These are phyloP conservation scores for Seira ritae DNA, from an alignment of 2,888 invertebrate species.

Conservation along the genomic window DNA sequence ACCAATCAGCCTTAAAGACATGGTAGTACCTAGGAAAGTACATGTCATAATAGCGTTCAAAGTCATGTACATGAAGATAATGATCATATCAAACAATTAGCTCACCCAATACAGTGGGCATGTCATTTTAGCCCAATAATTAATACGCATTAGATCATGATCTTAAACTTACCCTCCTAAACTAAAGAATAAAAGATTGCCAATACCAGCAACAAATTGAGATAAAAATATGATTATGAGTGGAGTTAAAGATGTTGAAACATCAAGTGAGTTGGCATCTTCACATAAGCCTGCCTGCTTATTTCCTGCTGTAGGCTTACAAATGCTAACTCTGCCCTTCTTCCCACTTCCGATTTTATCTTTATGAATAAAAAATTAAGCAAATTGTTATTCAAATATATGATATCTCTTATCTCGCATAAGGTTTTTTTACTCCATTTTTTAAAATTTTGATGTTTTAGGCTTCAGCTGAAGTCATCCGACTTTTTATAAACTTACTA, in stretches of 20 bases:
- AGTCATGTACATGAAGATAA: slow-evolving; percentile 10
- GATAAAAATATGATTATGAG: slow-evolving; percentile 81
- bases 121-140: too few relatives aligned
- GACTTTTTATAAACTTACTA: slow-evolving; percentile 11
- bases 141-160: too few relatives aligned
- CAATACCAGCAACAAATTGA: slow-evolving; percentile 83
- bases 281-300: slow-evolving; percentile 76
- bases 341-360: slow-evolving; percentile 30
- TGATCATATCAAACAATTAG: too few relatives aligned
- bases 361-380: slow-evolving; percentile 12
- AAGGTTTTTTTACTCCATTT: slow-evolving; percentile 14
- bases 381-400: neutral
- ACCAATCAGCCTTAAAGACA: slow-evolving; percentile 80
- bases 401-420: too few relatives aligned
- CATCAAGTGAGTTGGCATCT: slow-evolving; percentile 71
- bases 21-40: slow-evolving; percentile 77
- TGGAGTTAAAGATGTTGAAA: slow-evolving; percentile 77
- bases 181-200: slow-evolving; percentile 82
- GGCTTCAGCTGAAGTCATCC: neutral
- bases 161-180: slow-evolving; percentile 81
- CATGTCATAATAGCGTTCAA: slow-evolving; percentile 62
- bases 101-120: slow-evolving; percentile 79
- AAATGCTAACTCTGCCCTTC: slow-evolving; percentile 40
- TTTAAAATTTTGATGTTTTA: slow-evolving; percentile 21
- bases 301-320: slow-evolving; percentile 22